Evolutionary conservation across 2,113 vertebrate species (phyloP).

Genomic region (Urocynchramus pylzowi): DNA sequence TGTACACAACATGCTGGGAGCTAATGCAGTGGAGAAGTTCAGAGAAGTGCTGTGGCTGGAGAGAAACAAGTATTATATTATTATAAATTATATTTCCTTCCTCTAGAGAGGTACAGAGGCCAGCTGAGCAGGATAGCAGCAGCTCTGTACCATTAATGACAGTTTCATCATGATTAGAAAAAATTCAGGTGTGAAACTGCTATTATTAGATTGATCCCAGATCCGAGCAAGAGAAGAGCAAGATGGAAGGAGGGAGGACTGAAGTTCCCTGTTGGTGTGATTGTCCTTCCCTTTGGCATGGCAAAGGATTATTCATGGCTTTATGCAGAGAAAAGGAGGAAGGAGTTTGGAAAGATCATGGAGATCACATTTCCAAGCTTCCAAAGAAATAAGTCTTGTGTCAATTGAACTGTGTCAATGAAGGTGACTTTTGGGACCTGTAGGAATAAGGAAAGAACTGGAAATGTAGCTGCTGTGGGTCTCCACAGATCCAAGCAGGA

Average conservation of each 20-base stretch:
- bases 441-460: not conserved
- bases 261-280: not conserved
- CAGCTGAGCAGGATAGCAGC: not conserved
- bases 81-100: not conserved
- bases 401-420: not conserved
- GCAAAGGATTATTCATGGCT: not conserved
- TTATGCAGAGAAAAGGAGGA: not conserved
- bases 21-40: conserved; percentile 17
- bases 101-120: not conserved
- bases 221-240: not conserved
- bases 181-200: not conserved
- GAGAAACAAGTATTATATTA: not conserved
- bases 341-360: not conserved
- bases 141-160: not conserved
- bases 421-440: not conserved
- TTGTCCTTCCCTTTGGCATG: not conserved
- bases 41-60: conserved; percentile 12
- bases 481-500: not conserved
- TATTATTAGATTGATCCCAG: not conserved
- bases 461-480: not conserved
- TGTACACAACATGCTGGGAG: conserved; percentile 13
- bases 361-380: not conserved
- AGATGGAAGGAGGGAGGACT: not conserved
- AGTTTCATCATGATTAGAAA: conserved; percentile 14
- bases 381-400: not conserved